Percentiles rank a stretch among this genome's conserved stretches.
Evolutionary conservation across 2,113 vertebrate genomes (phyloP).

Genomic region (Vanacampus margaritifer): DNA sequence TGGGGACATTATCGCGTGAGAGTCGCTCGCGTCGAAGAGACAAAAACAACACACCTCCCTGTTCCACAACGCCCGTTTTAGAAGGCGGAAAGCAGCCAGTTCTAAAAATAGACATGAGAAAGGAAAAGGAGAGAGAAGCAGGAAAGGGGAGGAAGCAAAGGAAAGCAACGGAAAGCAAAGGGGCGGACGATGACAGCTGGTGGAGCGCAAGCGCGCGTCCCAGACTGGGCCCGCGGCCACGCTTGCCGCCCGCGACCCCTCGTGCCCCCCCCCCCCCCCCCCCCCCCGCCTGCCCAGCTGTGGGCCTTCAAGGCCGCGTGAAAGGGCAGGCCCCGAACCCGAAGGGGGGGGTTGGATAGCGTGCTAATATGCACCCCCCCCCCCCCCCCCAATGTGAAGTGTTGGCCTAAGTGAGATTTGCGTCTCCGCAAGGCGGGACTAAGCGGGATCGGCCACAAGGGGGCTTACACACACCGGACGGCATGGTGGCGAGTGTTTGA

Average conservation of each 20-base stretch:
- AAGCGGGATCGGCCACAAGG: slow-evolving; percentile 56
- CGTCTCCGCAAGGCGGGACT: slow-evolving; percentile 50
- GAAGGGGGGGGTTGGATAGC: slow-evolving; percentile 32
- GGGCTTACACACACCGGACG: slow-evolving; percentile 43
- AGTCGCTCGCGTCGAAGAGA: slow-evolving; percentile 21
- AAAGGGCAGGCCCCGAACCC: slow-evolving; percentile 35
- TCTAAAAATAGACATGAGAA: slow-evolving; percentile 77
- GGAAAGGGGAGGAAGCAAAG: slow-evolving; percentile 62
- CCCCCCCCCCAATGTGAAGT: slow-evolving; percentile 15
- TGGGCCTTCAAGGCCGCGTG: slow-evolving; percentile 34
- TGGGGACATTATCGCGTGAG: slow-evolving; percentile 2
- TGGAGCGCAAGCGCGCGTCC: slow-evolving; percentile 63
- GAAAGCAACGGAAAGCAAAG: slow-evolving; percentile 41
- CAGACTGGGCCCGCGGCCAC: slow-evolving; percentile 63
- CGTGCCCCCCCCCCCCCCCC: slow-evolving; percentile 34
- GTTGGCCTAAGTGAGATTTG: slow-evolving; percentile 70
- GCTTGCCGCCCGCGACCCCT: slow-evolving; percentile 31
- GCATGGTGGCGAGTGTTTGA: slow-evolving; percentile 12
- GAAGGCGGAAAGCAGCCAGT: slow-evolving; percentile 74
- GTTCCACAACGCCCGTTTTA: slow-evolving; percentile 72
- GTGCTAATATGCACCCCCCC: not conserved
- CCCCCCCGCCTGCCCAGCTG: slow-evolving; percentile 46
- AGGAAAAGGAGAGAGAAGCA: slow-evolving; percentile 59
- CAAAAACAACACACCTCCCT: slow-evolving; percentile 43
- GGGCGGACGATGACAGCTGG: slow-evolving; percentile 71